A percentile compares a stretch with the other conserved stretches of the same genome.
These are phyloP conservation scores for Pelecanoides urinatrix DNA, from an alignment of 2,113 vertebrate species.

Conservation along the genomic window DNA sequence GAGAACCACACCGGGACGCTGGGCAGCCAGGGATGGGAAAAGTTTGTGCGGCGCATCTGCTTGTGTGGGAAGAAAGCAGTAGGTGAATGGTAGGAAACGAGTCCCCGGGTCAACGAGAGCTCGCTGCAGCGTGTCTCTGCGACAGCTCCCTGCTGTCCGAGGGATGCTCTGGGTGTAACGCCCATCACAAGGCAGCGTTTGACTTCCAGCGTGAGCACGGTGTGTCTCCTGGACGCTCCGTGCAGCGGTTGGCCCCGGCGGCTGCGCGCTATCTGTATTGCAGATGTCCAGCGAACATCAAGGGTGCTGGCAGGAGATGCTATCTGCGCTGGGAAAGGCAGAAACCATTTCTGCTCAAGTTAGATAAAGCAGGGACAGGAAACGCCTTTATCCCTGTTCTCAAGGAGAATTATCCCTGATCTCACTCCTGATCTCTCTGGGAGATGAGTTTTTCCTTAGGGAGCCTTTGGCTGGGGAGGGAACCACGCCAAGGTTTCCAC, in stretches of 20 bases:
- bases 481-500: accelerated
- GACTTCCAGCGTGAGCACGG: not conserved
- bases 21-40: not conserved
- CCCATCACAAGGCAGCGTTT: accelerated
- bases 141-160: accelerated
- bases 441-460: not conserved
- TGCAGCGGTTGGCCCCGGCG: accelerated
- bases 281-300: not conserved
- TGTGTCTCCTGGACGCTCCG: accelerated
- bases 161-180: not conserved
- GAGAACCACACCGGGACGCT: accelerated
- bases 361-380: slow-evolving; percentile 35
- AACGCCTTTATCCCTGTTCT: not conserved
- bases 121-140: not conserved
- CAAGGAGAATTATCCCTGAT: not conserved
- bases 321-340: not conserved
- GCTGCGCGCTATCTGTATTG: not conserved
- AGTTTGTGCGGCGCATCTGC: accelerated
- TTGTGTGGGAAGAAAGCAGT: not conserved
- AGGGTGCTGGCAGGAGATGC: not conserved
- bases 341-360: not conserved
- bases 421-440: not conserved
- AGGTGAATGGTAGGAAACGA: not conserved
- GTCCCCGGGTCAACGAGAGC: not conserved
- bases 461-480: not conserved